phyloP scores from a whole-genome alignment of 1,140 invertebrate species.

The Diabrotica virgifera region DNA sequence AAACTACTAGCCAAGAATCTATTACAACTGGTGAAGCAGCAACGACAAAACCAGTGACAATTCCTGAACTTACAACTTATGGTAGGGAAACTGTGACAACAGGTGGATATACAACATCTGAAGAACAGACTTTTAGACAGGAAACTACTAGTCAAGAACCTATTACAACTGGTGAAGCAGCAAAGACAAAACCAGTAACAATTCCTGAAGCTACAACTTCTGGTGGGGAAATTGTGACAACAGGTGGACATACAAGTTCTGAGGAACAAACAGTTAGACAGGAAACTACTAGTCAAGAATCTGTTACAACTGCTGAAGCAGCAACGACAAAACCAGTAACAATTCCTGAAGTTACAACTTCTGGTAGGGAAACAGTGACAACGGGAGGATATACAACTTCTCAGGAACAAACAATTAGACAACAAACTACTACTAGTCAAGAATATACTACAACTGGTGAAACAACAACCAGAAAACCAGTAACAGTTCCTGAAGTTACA shows the following conservation, averaged over 20 bases:
- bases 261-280: neutral
- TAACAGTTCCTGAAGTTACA: conserved; percentile 9
- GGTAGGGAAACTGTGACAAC: neutral
- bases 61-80: neutral
- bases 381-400: neutral
- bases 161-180: neutral
- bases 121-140: neutral
- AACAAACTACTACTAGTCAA: neutral
- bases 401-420: conserved; percentile 15
- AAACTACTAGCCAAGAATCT: neutral
- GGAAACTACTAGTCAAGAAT: neutral
- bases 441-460: neutral
- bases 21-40: conserved; percentile 33
- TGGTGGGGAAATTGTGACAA: neutral
- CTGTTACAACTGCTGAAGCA: neutral
- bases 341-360: neutral
- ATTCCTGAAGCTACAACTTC: neutral
- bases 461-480: conserved; percentile 7
- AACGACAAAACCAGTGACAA: neutral
- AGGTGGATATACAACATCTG: neutral
- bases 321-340: neutral
- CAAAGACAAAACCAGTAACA: neutral
- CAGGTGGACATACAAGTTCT: neutral
- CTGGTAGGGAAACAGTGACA: neutral
- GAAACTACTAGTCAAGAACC: neutral